Base-by-base conservation (phyloP, 2,113 vertebrate species). In the Tautogolabrus adspersus region DNA sequence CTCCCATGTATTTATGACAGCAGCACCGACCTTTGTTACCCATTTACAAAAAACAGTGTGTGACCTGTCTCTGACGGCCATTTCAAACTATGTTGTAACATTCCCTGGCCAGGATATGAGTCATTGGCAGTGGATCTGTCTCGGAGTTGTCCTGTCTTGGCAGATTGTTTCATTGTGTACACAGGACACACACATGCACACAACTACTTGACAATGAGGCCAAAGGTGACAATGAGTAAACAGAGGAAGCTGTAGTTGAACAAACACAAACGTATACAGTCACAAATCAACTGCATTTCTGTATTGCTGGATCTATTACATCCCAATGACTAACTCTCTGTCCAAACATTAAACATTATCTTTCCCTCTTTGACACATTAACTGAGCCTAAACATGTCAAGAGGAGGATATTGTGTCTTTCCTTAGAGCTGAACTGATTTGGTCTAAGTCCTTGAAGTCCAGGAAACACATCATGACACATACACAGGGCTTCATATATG, bases 51-150 rank as follows among this genome's bases (percentile, higher is more conserved):
- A 12, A 56, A 56, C 44, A 30, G 1, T 13, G 10, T 40, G 64
- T 44, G 68, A 77, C 18, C 57, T 19, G 59, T 46, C 22, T 16
- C 46, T 65, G 12, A 55, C 9, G 0, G 60, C 10, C 44, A n/a
- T 72, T 54, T 56, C 30, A 72, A 79, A 71, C 75, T 47, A 18
- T 66, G 62, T 42, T 18, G 15, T 58, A 73, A 66, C 49, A 22
- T 46, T 74, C 71, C 18, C 49, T 47, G 65, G 51, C 55, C 75
- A 66, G 66, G 47, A 72, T 60, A 18, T 78, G 86, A 83, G 67
- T 83, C 79, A 84, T 0, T 16, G 65, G 42, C 55, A 11, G 34
- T n/a, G 26, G 52, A 55, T 57, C n/a, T 1, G 42, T 26, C 42
- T 30, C 12, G 10, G 59, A 18, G 51, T n/a, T 6, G 23, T 9